phyloP scores from a whole-genome alignment of 2,797 vertebrate genomes.

The Pseudomugil gertrudae region DNA sequence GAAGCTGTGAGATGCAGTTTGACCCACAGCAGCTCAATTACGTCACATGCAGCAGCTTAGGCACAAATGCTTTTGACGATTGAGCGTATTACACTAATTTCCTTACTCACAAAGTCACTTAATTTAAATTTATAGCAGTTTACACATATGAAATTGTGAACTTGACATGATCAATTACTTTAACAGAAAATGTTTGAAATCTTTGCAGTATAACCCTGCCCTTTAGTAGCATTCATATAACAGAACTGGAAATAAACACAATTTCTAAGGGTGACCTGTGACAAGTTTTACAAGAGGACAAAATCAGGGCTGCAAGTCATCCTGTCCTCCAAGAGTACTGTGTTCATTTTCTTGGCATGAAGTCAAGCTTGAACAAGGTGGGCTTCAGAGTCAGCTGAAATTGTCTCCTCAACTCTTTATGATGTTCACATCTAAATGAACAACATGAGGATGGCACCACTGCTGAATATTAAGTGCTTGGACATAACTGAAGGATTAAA shows the following conservation, averaged over 20 bases:
- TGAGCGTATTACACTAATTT: not conserved
- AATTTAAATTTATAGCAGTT: not conserved
- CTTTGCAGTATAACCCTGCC: not conserved
- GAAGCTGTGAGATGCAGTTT: not conserved
- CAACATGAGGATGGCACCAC: constrained; percentile 7
- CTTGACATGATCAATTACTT: not conserved
- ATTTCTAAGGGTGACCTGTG: constrained; percentile 36
- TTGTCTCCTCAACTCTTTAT: constrained; percentile 36
- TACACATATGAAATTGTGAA: not conserved
- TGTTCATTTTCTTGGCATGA: constrained; percentile 55
- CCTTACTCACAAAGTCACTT: not conserved
- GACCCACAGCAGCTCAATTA: not conserved
- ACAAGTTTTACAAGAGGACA: constrained; percentile 35
- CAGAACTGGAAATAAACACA: constrained; percentile 2
- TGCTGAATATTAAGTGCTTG: constrained; percentile 16
- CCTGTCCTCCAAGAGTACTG: constrained; percentile 46
- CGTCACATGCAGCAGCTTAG: not conserved
- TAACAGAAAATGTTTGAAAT: not conserved
- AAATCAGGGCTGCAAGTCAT: constrained; percentile 43
- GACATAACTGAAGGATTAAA: constrained; percentile 25
- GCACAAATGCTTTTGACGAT: not conserved
- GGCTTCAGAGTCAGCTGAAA: constrained; percentile 35
- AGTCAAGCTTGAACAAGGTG: constrained; percentile 59
- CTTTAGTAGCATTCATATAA: not conserved
- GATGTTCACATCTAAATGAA: constrained; percentile 38